Base-by-base conservation (phyloP, 2,797 vertebrate species). In the Sebastes steindachneri region DNA sequence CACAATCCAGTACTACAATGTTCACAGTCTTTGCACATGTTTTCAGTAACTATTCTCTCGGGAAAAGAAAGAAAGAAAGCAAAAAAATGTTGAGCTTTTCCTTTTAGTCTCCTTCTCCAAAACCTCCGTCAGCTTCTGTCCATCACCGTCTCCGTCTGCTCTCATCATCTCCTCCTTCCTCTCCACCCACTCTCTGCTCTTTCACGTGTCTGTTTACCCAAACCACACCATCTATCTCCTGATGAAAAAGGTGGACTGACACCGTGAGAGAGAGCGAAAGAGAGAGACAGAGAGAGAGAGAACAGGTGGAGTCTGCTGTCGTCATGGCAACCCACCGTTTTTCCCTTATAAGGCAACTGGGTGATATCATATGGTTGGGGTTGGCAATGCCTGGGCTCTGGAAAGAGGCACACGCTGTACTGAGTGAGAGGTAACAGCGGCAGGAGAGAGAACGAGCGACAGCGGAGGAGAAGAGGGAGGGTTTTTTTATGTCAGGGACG, bases 221-320 rank as follows among this genome's bases (percentile, higher is more conserved):
- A 81, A 83, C 66, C 73, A 53, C 76, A 65, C 84, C 59, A 54
- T 90, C 84, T 51, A 73, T 90, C 91, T 76, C 86, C 84, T 53
- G 57, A 48, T n/a, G 75, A 79, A 91, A 91, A 87, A 86, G 78
- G 86, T 86, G 82, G 85, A 79, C 88, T 73, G 76, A 64, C 62
- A 82, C 60, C 9, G 15, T 3, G 37, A 23, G 4, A 3, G 41
- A 35, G 66, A 7, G 33, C n/a, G 17, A 41, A 82, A 74, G 84
- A 94, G 68, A 9, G 28, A 25, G n/a, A 41, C 11, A 23, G 3
- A 3, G 41, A 26, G 66, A 9, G n/a, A 41, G 84, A 74, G 84
- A 94, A 95, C 97, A 96, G 97, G 96, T 97, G 97, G 97, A 98
- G 97, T 97, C 96, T 94, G 86, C 86, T 86, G 96, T 98, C 96